Base-by-base conservation (phyloP, 2,797 vertebrate genomes). In the Cynopterus sphinx region DNA sequence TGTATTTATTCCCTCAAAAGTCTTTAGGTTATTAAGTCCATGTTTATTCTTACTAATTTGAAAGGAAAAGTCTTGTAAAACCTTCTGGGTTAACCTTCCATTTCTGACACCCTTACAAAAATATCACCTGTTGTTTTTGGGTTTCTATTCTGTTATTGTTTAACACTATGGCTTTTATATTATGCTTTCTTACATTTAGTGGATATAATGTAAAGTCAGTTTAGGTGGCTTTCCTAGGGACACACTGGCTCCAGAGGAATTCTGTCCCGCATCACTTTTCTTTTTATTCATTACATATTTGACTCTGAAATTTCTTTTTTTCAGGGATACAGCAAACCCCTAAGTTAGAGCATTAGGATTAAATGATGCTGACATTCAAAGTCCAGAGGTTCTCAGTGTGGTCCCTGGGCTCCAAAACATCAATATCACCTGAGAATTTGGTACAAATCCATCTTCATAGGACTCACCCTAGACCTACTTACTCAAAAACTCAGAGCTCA, bases 41-140 rank as follows among this genome's bases (percentile, higher is more conserved):
- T 75, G 17, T 67, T 94, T 91, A 51, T 91, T 94, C 10, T 89
- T 55, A 85, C 61, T 63, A 28, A 86, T 53, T 84, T 59, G 43
- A 90, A 70, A 75, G 46, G 22, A 33, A 90, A 87, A n/a, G 9
- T n/a, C 74, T 86, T 73, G 24, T 33, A 68, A 61, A 74, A 73
- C 78, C 28, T 88, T n/a, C 24, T 79, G 17, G 33, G 9, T 39
- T 89, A 33, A 22, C 9, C 36, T 77, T 95, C 53, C 9, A 11
- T 71, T 83, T 96, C 13, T 63, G 7, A 26, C 9, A 28, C 53
- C 31, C 33, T 90, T 79, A 70, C 22, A 77, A 39, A 75, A 36
- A 6, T 9, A 28, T 3, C 9, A 31, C 16, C 4, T 88, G 16
- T 90, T 77, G 6, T 24, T 36, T 68, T 61, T 75, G 70, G 10